Evolutionary conservation across 2,888 invertebrate genomes (phyloP), one percentile per base, ranked within the genome.

Genomic region (Hypomecis atomaria): DNA sequence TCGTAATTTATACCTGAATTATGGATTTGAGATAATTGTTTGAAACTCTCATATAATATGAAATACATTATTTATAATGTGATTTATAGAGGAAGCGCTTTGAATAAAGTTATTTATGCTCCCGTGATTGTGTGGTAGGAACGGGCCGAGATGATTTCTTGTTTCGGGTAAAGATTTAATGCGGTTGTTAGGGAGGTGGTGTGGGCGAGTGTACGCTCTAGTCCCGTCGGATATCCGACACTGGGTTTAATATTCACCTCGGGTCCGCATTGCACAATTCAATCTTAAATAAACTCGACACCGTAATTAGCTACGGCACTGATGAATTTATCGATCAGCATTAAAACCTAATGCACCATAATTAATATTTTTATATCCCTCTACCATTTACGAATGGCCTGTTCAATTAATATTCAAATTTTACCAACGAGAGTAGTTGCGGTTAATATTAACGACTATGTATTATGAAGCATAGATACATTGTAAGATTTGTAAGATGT

Each of bases 171-270:
- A 61, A 48, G 44, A 65, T 65, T 67, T 23, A 54, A 53, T 53
- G 48, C 54, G 9, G 52, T 57, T 47, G 52, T 40, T 48, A 37
- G 10, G 9, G 50, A 5, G 36, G 11, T 53, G 10, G 52, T 64
- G 67, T 61, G 56, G 71, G 70, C 71, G 85, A 82, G 79, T 81
- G 86, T 91, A 87, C 87, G 42, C 78, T 74, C 79, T 86, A 85
- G 74, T 78, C 77, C 77, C 85, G 78, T 87, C 85, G 89, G 92
- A 89, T 87, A 92, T 88, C 87, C 89, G 91, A 91, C 85, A 90
- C 91, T 88, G 81, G 74, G 79, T 85, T 89, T 88, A 89, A 85
- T 88, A 86, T 83, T 81, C 85, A 81, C 81, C 73, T 73, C 78
- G 72, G 81, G 79, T 82, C 75, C 78, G 77, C 81, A 82, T 84